Base-by-base conservation (phyloP, 1,140 invertebrate species). In the Drosophila rufa region DNA sequence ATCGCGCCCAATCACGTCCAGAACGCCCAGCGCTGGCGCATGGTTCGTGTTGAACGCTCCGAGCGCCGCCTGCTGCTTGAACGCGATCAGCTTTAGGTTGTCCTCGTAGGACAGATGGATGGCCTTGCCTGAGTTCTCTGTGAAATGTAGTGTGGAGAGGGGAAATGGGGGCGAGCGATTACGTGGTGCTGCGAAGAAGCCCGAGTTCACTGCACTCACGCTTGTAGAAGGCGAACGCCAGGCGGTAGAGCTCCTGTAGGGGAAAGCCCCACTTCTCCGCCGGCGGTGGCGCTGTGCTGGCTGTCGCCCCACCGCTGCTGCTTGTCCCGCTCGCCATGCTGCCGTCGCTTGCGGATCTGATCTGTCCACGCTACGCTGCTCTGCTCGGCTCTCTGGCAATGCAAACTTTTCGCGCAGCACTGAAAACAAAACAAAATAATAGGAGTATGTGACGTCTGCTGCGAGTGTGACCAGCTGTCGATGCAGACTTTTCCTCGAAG, bases 51-150 rank as follows among this genome's bases (percentile, higher is more conserved):
- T 94, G 84, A 96, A 98, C 70, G 97, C 96, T 7, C 98, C 98
- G 94, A 98, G 96, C 9, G 94, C 95, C 7, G 97, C 97, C 95
- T 99, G 98, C 91, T 98, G 97, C 8, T 96, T 98, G 81, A 97
- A 97, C 3, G 98, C 98, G 12, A 99, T 96, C 67, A 99, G 93
- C 92, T 97, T 96, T 19, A 99, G 93, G 93, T 98, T 97, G 91
- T 99, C 98, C 93, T 98, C 96, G 93, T 99, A 99, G 40, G 97
- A 97, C 53, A 99, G 94, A 91, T 99, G 97, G 40, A 99, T 94
- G 56, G 98, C 98, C 93, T 98, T 99, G 11, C 98, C 98, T 94
- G 98, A 97, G 94, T 99, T 99, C 93, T 99, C 98, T 98, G 93
- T n/a, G 94, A 94, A 73, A n/a, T 82, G 80, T 65, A 75, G 17